A percentile compares a stretch with the other conserved stretches of the same genome.
Evolutionary conservation across 1,140 invertebrate species (phyloP).

Genomic region (Contarinia nasturtii): DNA sequence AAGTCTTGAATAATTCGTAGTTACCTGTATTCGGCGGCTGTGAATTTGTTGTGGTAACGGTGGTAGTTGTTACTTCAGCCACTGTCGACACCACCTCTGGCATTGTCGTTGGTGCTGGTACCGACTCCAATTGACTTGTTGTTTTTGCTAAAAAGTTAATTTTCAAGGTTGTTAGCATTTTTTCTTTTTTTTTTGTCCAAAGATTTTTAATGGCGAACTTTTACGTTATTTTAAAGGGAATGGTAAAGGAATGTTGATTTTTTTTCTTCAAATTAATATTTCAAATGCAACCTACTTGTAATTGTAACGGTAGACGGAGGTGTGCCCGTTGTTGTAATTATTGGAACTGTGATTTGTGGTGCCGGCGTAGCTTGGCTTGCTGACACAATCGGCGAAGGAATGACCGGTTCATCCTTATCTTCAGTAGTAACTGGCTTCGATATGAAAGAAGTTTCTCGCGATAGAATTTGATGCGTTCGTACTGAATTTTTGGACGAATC

Average conservation of each 20-base stretch:
- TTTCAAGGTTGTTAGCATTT: no score
- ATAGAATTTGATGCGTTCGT: constrained; percentile 20
- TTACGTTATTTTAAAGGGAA: no score
- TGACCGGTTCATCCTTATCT: neutral
- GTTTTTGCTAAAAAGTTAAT: no score
- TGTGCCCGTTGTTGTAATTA: constrained; percentile 8
- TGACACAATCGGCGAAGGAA: neutral
- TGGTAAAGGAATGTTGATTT: no score
- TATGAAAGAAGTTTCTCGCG: constrained; percentile 24
- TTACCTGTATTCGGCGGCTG: neutral
- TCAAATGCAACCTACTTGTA: neutral
- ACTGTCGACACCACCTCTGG: no score
- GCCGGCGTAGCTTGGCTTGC: neutral
- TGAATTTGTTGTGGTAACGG: neutral
- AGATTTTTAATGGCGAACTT: no score
- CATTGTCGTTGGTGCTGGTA: no score
- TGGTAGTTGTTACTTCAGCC: neutral
- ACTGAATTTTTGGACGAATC: neutral
- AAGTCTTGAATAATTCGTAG: no score
- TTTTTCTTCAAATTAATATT: no score
- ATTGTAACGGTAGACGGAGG: neutral
- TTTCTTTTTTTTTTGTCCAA: no score
- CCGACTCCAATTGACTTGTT: no score
- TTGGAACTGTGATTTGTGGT: constrained; percentile 6
- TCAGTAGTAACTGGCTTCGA: constrained; percentile 15